Evolutionary conservation across 2,888 invertebrate genomes (phyloP).

Genomic region (Harpalus rufipes): DNA sequence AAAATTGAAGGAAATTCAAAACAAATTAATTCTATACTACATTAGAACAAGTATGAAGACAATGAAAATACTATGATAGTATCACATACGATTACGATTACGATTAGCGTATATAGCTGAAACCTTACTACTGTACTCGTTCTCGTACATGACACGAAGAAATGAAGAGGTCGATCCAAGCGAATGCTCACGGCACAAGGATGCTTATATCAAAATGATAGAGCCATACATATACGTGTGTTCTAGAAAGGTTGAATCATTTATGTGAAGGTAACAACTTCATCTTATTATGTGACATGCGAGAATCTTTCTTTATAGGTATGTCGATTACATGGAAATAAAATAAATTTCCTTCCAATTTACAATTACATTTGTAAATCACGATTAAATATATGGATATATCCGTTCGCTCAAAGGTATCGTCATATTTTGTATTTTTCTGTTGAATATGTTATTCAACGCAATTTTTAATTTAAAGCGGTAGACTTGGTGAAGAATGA

Average conservation of each 20-base stretch:
- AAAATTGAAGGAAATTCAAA: neutral
- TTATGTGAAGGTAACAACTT: slow-evolving; percentile 44
- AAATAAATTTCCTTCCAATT: too few species aligned
- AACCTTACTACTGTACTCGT: neutral
- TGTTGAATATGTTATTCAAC: too few species aligned
- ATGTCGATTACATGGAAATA: too few species aligned
- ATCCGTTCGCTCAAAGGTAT: too few species aligned
- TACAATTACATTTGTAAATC: too few species aligned
- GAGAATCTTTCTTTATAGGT: neutral
- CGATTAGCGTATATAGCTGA: slow-evolving; percentile 2
- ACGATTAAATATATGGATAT: too few species aligned
- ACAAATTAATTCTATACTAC: neutral
- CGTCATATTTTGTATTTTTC: too few species aligned
- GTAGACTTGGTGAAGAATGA: too few species aligned
- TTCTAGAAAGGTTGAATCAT: slow-evolving; percentile 42
- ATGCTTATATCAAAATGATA: slow-evolving; percentile 5
- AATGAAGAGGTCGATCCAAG: slow-evolving; percentile 37
- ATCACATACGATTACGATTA: neutral
- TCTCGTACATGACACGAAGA: neutral
- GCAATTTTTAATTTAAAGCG: too few species aligned
- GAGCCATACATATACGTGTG: neutral
- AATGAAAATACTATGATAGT: slow-evolving; percentile 2
- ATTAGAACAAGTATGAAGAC: neutral
- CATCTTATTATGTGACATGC: slow-evolving; percentile 32
- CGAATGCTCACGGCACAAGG: slow-evolving; percentile 25